phyloP scores from a whole-genome alignment of 1,140 invertebrate genomes.

The Patella vulgata region DNA sequence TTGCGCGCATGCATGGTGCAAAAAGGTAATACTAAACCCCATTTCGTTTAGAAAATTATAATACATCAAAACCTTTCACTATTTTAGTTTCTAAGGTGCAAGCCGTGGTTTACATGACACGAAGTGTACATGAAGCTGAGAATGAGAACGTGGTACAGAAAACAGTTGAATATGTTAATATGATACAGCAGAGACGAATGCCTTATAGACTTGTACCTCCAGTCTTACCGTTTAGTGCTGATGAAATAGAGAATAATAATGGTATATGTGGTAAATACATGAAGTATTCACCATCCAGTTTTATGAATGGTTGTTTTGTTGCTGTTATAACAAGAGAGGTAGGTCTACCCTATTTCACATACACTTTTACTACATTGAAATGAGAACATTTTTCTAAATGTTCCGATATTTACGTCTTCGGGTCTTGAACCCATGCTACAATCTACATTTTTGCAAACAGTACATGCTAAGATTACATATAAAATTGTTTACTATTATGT shows the following conservation, averaged over 20 bases:
- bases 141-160: conserved; percentile 55
- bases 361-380: too few species aligned
- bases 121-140: conserved; percentile 51
- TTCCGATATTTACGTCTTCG: too few species aligned
- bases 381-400: too few species aligned
- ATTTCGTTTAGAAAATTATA: too few species aligned
- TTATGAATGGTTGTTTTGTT: conserved; percentile 60
- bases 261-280: conserved; percentile 48
- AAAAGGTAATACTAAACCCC: too few species aligned
- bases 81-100: conserved; percentile 53
- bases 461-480: too few species aligned
- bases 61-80: not conserved
- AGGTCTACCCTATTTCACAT: not conserved
- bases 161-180: conserved; percentile 51
- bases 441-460: too few species aligned
- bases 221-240: conserved; percentile 46
- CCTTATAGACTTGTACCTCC: conserved; percentile 54
- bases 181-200: conserved; percentile 33
- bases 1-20: too few species aligned
- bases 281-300: conserved; percentile 43
- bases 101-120: conserved; percentile 54
- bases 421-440: too few species aligned
- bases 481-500: too few species aligned
- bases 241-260: conserved; percentile 41
- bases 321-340: conserved; percentile 60